Conservation (phyloP, 92 coral and sea anemone species). For the Paramuricea clavata region DNA sequence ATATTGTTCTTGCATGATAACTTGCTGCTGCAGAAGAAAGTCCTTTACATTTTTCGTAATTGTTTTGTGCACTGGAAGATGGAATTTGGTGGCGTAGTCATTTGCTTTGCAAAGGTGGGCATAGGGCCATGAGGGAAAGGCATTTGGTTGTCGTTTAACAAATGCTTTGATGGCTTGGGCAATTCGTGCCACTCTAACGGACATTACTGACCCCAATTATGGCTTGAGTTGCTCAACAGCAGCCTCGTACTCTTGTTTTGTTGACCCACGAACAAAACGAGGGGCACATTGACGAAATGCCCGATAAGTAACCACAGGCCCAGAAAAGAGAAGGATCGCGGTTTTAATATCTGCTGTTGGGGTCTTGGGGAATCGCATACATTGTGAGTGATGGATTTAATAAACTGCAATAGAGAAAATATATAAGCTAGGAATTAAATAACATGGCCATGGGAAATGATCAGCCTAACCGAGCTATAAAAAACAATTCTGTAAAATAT, state of each 20-base stretch:
- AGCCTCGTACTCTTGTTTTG: conserved; percentile 6
- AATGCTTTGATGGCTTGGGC: conserved; percentile 1
- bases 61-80: conserved; percentile 1
- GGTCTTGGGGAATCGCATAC: conserved; percentile 19
- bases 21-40: conserved; percentile 1
- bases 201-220: background rate
- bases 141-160: background rate
- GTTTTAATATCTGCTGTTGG: conserved; percentile 32
- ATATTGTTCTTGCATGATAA: conserved; percentile 21
- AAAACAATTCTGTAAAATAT: no score
- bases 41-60: conserved; percentile 28
- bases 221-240: conserved; percentile 19
- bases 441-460: background rate
- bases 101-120: conserved; percentile 22
- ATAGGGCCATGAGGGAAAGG: conserved; percentile 15
- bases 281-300: conserved; percentile 58
- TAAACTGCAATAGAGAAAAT: background rate
- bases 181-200: background rate
- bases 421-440: background rate
- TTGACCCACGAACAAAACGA: conserved; percentile 30
- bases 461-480: no score
- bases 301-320: conserved; percentile 58
- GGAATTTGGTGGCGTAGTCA: conserved; percentile 4
- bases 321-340: conserved; percentile 40
- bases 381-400: conserved; percentile 25